Conservation (phyloP, 2,797 vertebrate genomes). For the Tauraco hartlaubi region DNA sequence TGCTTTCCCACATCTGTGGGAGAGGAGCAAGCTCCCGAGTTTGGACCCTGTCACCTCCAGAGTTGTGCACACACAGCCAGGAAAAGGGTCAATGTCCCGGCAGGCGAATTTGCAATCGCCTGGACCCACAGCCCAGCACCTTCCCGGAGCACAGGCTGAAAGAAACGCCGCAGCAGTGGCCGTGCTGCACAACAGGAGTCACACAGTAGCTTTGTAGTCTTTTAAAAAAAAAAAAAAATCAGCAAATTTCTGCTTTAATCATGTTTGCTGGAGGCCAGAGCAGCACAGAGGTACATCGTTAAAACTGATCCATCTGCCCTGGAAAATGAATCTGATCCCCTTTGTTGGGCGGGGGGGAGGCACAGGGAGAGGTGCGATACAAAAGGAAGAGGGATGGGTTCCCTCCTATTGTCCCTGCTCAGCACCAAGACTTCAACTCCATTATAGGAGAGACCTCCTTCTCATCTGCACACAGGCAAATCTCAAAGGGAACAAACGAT, state of each 20-base stretch:
- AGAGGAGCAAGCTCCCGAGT: background rate
- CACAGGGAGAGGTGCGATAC: background rate
- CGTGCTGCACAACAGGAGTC: background rate
- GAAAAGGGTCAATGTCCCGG: background rate
- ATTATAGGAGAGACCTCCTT: background rate
- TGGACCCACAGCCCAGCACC: background rate
- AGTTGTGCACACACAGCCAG: background rate
- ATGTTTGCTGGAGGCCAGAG: background rate
- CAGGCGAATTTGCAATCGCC: background rate
- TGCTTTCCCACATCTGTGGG: rapidly evolving
- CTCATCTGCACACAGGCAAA: slow-evolving; percentile 8
- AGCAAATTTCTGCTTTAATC: background rate
- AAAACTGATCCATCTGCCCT: slow-evolving; percentile 4
- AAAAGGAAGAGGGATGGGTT: background rate
- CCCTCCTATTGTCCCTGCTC: slow-evolving; percentile 7
- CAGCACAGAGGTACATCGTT: background rate
- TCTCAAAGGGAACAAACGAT: slow-evolving; percentile 10
- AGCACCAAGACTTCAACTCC: background rate
- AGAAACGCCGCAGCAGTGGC: background rate
- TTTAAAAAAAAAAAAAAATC: background rate
- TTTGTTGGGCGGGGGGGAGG: background rate
- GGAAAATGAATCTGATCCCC: background rate
- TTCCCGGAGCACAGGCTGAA: background rate
- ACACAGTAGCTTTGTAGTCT: background rate
- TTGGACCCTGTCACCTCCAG: background rate